Evolutionary conservation across 2,113 vertebrate genomes (phyloP).

Genomic region (Ascaphus truei): DNA sequence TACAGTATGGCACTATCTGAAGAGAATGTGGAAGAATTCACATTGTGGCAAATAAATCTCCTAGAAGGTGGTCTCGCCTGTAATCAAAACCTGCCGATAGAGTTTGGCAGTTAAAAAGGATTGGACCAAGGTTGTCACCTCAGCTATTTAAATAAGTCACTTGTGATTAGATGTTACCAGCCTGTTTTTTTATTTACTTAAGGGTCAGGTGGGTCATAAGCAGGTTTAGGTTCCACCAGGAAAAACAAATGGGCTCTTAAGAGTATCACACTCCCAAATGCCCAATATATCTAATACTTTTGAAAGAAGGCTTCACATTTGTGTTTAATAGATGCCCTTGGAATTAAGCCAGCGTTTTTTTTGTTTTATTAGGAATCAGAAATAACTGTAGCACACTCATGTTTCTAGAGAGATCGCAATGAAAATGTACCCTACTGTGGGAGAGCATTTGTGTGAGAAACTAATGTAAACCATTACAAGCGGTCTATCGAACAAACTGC

Average conservation of each 20-base stretch:
- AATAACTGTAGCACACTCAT: background rate
- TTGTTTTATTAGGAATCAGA: background rate
- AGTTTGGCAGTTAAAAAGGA: constrained; percentile 41
- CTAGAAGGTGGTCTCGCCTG: constrained; percentile 43
- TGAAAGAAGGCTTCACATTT: constrained; percentile 13
- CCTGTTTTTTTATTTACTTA: constrained; percentile 33
- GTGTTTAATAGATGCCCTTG: constrained; percentile 11
- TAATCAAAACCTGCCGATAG: constrained; percentile 42
- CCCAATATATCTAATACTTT: constrained; percentile 33
- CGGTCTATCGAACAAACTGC: too few relatives aligned
- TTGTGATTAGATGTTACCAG: constrained; percentile 48
- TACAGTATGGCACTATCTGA: constrained; percentile 16
- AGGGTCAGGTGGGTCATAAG: constrained; percentile 21
- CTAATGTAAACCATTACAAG: too few relatives aligned
- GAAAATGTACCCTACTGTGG: background rate
- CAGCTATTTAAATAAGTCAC: constrained; percentile 47
- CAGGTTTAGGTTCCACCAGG: background rate
- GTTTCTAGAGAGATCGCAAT: background rate
- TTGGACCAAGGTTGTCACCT: constrained; percentile 45
- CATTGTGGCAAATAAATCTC: background rate
- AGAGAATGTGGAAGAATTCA: constrained; percentile 11
- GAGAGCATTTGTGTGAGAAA: background rate
- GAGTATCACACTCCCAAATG: constrained; percentile 25
- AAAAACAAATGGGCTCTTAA: constrained; percentile 27
- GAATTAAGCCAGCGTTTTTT: constrained; percentile 1